Conservation (phyloP, 1,140 invertebrate species). For the Nixonia krombeini region DNA sequence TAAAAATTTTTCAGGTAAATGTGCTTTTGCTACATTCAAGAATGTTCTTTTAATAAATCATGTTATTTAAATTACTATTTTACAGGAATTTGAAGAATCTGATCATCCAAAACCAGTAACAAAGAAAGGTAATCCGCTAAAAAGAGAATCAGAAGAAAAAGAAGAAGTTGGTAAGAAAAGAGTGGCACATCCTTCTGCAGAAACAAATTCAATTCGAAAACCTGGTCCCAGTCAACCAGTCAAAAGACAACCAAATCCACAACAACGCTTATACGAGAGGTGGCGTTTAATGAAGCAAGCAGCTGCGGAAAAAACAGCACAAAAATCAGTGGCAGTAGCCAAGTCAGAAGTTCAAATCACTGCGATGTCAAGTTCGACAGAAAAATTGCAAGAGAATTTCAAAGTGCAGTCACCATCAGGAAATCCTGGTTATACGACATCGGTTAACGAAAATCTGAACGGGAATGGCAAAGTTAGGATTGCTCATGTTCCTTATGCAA, state of each 20-base stretch:
- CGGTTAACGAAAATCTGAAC: conserved; percentile 52
- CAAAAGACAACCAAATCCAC: conserved; percentile 60
- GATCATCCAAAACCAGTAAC: conserved; percentile 55
- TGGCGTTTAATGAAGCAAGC: conserved; percentile 62
- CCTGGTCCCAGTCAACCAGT: conserved; percentile 51
- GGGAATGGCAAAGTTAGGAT: conserved; percentile 71
- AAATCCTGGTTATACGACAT: conserved; percentile 7
- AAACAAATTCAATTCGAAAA: conserved; percentile 35
- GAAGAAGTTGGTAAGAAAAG: conserved; percentile 62
- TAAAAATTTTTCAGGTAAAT: conserved; percentile 80
- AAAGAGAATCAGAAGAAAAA: conserved; percentile 49
- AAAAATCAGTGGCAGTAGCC: conserved; percentile 29
- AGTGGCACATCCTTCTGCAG: conserved; percentile 65
- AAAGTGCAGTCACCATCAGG: conserved; percentile 1
- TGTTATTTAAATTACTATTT: conserved; percentile 7
- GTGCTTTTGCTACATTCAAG: no score
- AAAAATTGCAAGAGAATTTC: conserved; percentile 13
- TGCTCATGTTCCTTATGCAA: conserved; percentile 76
- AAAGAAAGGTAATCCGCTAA: conserved; percentile 39
- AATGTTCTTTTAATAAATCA: conserved; percentile 11
- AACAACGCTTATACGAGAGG: conserved; percentile 64
- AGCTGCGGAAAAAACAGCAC: conserved; percentile 53
- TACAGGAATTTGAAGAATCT: conserved; percentile 63
- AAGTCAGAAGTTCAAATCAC: neutral
- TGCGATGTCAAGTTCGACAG: neutral